These are phyloP conservation scores for Anas bernieri DNA, from an alignment of 2,797 vertebrate genomes.

Conservation along the genomic window DNA sequence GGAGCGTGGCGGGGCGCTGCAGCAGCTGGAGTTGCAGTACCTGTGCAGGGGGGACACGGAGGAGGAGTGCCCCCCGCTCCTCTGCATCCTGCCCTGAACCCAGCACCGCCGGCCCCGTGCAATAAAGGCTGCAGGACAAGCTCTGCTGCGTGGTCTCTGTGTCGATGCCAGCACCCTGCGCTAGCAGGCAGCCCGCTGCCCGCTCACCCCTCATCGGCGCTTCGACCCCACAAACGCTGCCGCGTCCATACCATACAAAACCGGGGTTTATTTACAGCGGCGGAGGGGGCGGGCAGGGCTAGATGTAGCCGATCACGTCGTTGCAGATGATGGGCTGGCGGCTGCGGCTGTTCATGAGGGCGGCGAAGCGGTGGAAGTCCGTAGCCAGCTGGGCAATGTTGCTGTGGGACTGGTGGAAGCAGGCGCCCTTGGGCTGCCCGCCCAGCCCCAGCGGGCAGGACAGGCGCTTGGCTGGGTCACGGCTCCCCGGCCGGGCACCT, in stretches of 20 bases:
- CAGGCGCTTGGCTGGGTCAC: slow-evolving; percentile 83
- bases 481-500: slow-evolving; percentile 28
- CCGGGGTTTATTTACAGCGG: slow-evolving; percentile 65
- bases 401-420: slow-evolving; percentile 91
- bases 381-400: slow-evolving; percentile 86
- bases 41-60: slow-evolving; percentile 79
- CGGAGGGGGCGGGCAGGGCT: slow-evolving; percentile 46
- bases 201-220: neutral
- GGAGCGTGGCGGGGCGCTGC: slow-evolving; percentile 50
- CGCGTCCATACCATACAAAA: neutral
- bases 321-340: slow-evolving; percentile 97
- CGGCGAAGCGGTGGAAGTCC: slow-evolving; percentile 88
- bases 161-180: neutral
- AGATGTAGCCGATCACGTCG: slow-evolving; percentile 94
- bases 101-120: rapidly evolving
- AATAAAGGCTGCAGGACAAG: neutral
- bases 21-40: slow-evolving; percentile 78
- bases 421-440: slow-evolving; percentile 83
- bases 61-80: slow-evolving; percentile 63
- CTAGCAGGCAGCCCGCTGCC: no score
- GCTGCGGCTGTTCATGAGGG: slow-evolving; percentile 95
- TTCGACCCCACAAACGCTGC: neutral
- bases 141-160: neutral
- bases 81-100: slow-evolving; percentile 62
- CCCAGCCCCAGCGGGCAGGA: slow-evolving; percentile 89